Evolutionary conservation across 2,888 invertebrate genomes (phyloP).

Genomic region (Pollenia angustigena): DNA sequence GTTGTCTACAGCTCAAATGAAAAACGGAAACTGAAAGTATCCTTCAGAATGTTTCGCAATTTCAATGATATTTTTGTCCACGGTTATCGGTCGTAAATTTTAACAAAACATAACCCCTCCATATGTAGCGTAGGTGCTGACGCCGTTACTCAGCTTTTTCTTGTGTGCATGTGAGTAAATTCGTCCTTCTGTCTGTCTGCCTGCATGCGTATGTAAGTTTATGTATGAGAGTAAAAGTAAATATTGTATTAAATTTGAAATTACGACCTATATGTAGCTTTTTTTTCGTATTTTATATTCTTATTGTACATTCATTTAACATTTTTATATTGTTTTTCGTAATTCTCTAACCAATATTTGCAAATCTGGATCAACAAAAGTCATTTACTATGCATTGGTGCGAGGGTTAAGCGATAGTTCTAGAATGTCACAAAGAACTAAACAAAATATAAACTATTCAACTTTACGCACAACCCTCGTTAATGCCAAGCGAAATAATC

Average conservation of each 20-base stretch:
- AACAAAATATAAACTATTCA: background rate
- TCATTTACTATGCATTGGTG: background rate
- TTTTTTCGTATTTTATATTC: conserved; percentile 7
- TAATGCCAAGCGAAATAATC: conserved; percentile 5
- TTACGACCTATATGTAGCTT: conserved; percentile 64
- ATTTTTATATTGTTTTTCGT: conserved; percentile 39
- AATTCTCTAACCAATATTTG: conserved; percentile 48
- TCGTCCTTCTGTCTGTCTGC: background rate
- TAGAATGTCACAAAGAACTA: background rate
- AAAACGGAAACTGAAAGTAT: conserved; percentile 60
- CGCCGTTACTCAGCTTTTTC: conserved; percentile 7
- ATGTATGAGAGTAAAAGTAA: conserved; percentile 4
- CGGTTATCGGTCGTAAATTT: conserved; percentile 46
- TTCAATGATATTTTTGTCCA: conserved; percentile 59
- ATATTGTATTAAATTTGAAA: conserved; percentile 71
- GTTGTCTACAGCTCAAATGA: conserved; percentile 59
- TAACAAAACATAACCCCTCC: conserved; percentile 26
- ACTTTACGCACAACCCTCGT: conserved; percentile 28
- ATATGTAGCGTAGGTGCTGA: conserved; percentile 50
- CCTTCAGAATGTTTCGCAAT: conserved; percentile 27
- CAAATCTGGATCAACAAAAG: conserved; percentile 50
- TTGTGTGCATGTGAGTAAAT: background rate
- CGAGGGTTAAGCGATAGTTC: conserved; percentile 26
- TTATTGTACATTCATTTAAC: conserved; percentile 41
- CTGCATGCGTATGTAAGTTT: background rate